Evolutionary conservation across 2,888 invertebrate species (phyloP).

Genomic region (Phlogophora meticulosa): DNA sequence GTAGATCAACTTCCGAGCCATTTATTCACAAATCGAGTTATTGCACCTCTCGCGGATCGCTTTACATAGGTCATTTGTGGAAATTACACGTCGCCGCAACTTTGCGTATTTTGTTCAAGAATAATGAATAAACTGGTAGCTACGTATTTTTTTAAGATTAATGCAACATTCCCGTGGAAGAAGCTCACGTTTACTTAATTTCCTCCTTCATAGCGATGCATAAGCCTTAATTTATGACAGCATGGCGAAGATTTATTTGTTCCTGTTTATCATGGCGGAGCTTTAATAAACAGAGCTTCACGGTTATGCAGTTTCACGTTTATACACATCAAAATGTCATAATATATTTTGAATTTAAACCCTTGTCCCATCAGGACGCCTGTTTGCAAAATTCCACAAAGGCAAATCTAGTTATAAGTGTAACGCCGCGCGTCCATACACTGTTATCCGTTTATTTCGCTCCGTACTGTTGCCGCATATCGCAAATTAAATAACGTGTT

Average conservation of each 20-base stretch:
- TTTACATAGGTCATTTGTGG: constrained; percentile 87
- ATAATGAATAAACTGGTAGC: constrained; percentile 69
- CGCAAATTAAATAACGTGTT: constrained; percentile 88
- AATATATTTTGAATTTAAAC: constrained; percentile 85
- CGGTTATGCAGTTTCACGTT: constrained; percentile 73
- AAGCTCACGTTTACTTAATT: constrained; percentile 80
- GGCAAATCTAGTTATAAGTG: constrained; percentile 88
- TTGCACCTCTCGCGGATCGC: constrained; percentile 87
- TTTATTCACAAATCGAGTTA: constrained; percentile 90
- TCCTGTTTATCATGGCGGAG: constrained; percentile 77
- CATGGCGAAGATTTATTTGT: constrained; percentile 81
- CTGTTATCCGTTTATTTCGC: constrained; percentile 85
- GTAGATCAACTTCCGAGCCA: constrained; percentile 89
- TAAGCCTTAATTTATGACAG: constrained; percentile 81
- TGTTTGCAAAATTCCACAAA: constrained; percentile 85
- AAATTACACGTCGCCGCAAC: constrained; percentile 80
- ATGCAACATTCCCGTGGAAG: constrained; percentile 74
- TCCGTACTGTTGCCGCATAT: constrained; percentile 83
- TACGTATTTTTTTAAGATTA: constrained; percentile 70
- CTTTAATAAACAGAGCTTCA: constrained; percentile 77
- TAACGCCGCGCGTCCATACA: constrained; percentile 80
- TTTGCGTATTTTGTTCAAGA: constrained; percentile 71
- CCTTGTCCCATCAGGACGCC: constrained; percentile 81
- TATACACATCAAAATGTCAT: constrained; percentile 74
- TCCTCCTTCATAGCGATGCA: constrained; percentile 77